These are phyloP conservation scores for Actias luna DNA, from an alignment of 2,888 invertebrate genomes.

Conservation along the genomic window DNA sequence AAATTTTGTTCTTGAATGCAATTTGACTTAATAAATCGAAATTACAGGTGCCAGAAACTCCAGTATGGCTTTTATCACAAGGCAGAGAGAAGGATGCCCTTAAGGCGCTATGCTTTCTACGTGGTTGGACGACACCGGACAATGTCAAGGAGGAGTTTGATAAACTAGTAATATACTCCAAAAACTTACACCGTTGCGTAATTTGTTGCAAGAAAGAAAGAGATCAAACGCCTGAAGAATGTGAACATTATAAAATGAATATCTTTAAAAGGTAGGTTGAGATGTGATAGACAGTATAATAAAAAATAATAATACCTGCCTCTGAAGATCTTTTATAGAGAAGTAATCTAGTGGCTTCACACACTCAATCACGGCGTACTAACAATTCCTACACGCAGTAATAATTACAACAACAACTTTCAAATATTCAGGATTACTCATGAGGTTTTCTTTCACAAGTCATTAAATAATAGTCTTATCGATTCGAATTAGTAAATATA, in stretches of 20 bases:
- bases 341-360: too few relatives aligned
- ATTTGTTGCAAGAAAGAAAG: conserved; percentile 54
- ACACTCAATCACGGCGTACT: too few relatives aligned
- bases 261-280: conserved; percentile 49
- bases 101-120: conserved; percentile 76
- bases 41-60: conserved; percentile 80
- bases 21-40: not conserved
- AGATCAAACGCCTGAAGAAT: conserved; percentile 39
- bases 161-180: conserved; percentile 61
- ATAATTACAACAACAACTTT: too few relatives aligned
- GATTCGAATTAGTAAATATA: too few relatives aligned
- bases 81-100: conserved; percentile 75
- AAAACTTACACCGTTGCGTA: conserved; percentile 56
- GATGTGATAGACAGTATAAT: too few relatives aligned
- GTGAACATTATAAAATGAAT: conserved; percentile 60
- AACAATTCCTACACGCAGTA: too few relatives aligned
- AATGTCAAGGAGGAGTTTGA: conserved; percentile 74
- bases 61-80: conserved; percentile 78
- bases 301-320: too few relatives aligned
- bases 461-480: too few relatives aligned
- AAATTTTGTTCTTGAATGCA: not conserved
- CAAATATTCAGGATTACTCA: too few relatives aligned
- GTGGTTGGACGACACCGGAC: conserved; percentile 77
- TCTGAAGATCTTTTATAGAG: too few relatives aligned
- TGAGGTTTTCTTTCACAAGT: too few relatives aligned